A percentile compares a stretch with the other conserved stretches of the same genome.
Conservation (phyloP, 2,888 invertebrate species). For the Seira musarum region DNA sequence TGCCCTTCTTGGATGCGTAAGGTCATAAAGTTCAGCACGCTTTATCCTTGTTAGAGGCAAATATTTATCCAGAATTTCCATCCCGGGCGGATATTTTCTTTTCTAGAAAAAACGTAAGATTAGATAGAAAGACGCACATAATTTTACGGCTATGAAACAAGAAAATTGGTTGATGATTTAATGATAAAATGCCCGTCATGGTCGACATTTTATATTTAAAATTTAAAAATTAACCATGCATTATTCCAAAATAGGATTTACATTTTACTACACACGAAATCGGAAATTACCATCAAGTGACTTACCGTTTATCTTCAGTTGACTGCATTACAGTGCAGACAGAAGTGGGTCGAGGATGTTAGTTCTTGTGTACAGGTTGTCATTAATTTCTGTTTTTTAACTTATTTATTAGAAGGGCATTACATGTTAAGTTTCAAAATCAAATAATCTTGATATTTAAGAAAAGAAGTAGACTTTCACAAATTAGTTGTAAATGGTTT, state of each 20-base stretch:
- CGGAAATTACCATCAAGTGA: conserved; percentile 25
- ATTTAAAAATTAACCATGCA: too few species aligned
- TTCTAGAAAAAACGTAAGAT: conserved; percentile 74
- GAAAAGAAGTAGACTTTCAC: not conserved
- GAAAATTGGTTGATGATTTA: not conserved
- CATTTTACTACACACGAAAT: too few species aligned
- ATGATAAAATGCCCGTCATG: not conserved
- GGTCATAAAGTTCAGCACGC: conserved; percentile 62
- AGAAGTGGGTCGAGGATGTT: conserved; percentile 43
- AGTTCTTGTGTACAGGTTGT: conserved; percentile 4
- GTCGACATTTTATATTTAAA: too few species aligned
- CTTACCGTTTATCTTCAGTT: conserved; percentile 24
- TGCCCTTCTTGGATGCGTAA: conserved; percentile 45
- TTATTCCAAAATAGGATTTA: too few species aligned
- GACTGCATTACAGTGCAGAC: conserved; percentile 12
- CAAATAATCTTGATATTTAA: not conserved
- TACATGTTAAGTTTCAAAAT: conserved; percentile 2
- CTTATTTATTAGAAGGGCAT: not conserved
- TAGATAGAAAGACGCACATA: not conserved
- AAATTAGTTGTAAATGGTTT: not conserved
- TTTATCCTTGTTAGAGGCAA: conserved; percentile 64
- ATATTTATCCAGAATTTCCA: conserved; percentile 72
- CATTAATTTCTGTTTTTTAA: not conserved
- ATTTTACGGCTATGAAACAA: too few species aligned
- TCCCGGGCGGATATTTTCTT: conserved; percentile 80